phyloP scores from a whole-genome alignment of 2,113 vertebrate genomes.

The Stomatorhinus ivindoensis region DNA sequence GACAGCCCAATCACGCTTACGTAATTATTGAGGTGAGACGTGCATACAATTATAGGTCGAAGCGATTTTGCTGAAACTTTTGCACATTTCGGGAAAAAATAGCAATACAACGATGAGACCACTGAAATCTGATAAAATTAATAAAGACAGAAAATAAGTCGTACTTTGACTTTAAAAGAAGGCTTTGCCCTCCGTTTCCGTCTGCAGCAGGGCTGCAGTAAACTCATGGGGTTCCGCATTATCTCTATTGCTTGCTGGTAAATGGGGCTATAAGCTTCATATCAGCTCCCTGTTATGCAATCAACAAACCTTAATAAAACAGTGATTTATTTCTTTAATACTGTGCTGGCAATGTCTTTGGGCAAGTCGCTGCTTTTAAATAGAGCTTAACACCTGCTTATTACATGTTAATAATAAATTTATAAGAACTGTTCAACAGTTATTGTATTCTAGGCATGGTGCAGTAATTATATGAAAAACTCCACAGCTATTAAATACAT shows the following conservation, averaged over 20 bases:
- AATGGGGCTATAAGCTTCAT: background rate
- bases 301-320: slow-evolving; percentile 19
- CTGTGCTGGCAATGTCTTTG: slow-evolving; percentile 11
- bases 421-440: background rate
- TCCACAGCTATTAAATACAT: slow-evolving; percentile 7
- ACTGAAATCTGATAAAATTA: background rate
- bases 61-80: background rate
- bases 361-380: slow-evolving; percentile 11
- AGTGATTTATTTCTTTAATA: slow-evolving; percentile 30
- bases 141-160: background rate
- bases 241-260: background rate
- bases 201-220: background rate
- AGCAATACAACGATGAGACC: background rate
- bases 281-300: background rate
- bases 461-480: background rate
- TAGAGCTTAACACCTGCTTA: slow-evolving; percentile 1
- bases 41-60: background rate
- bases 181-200: background rate
- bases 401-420: slow-evolving; percentile 30
- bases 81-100: background rate
- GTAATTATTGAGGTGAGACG: background rate
- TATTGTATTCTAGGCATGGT: background rate
- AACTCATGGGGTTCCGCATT: background rate
- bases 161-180: background rate
- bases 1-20: background rate